Conservation (phyloP, 2,797 vertebrate species). For the Eulemur albifrons region DNA sequence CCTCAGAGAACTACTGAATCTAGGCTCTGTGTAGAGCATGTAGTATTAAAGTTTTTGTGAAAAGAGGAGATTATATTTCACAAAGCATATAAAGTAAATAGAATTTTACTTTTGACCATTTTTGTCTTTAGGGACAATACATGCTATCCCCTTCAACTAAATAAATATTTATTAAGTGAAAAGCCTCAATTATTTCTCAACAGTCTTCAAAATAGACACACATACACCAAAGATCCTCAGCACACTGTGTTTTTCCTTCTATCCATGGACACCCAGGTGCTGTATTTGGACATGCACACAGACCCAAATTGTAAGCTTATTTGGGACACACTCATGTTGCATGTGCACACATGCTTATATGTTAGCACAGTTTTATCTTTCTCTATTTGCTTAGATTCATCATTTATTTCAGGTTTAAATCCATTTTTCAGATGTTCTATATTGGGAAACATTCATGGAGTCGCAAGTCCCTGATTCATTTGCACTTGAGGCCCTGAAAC, state of each 20-base stretch:
- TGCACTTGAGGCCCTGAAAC: conserved; percentile 18
- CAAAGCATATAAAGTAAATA: neutral
- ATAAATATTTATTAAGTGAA: neutral
- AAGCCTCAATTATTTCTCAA: neutral
- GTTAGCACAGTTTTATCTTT: neutral
- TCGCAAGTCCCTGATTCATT: neutral
- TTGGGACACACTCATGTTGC: neutral
- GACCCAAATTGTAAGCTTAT: neutral
- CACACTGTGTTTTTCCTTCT: neutral
- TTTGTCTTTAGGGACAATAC: neutral
- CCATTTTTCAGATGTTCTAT: conserved; percentile 36
- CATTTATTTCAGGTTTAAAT: conserved; percentile 13
- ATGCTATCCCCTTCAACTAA: neutral
- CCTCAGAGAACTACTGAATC: neutral
- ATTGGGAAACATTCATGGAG: neutral
- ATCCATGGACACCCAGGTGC: neutral
- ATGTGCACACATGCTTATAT: neutral
- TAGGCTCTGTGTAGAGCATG: neutral
- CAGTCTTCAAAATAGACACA: neutral
- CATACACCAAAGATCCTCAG: neutral
- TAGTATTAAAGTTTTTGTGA: neutral
- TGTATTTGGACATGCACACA: neutral
- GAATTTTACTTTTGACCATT: neutral
- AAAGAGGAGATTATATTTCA: neutral
- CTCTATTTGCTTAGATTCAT: neutral